Evolutionary conservation across 2,888 invertebrate genomes (phyloP).

Genomic region (Lymantria monacha): DNA sequence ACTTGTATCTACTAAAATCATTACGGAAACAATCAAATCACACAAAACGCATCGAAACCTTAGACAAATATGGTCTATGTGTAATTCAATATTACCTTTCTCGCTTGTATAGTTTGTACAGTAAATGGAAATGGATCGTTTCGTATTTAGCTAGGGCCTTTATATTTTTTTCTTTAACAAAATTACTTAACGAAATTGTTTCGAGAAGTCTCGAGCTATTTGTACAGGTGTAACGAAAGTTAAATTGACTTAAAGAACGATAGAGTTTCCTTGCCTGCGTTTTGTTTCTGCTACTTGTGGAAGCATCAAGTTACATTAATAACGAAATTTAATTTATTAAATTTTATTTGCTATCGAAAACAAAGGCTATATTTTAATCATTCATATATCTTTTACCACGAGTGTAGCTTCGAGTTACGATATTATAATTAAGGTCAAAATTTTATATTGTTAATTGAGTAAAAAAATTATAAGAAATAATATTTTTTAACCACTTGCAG

Average conservation of each 20-base stretch:
- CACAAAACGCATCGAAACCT: neutral
- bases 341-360: too few relatives aligned
- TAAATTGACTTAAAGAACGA: neutral
- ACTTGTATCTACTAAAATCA: neutral
- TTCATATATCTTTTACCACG: too few relatives aligned
- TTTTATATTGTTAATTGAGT: too few relatives aligned
- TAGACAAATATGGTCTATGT: neutral
- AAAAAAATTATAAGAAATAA: too few relatives aligned
- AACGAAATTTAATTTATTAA: too few relatives aligned
- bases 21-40: neutral
- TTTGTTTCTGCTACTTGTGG: neutral
- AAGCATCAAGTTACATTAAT: too few relatives aligned
- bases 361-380: too few relatives aligned
- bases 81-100: constrained; percentile 5
- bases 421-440: too few relatives aligned
- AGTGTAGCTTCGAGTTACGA: too few relatives aligned
- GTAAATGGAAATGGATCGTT: constrained; percentile 13
- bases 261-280: neutral
- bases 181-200: constrained; percentile 22
- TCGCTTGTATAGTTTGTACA: constrained; percentile 18
- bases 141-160: constrained; percentile 12
- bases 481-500: too few relatives aligned
- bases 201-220: constrained; percentile 2
- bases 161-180: constrained; percentile 13
- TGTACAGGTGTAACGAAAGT: neutral